Conservation (phyloP, 1,140 invertebrate species). For the Ceratoteleas bidentatus region DNA sequence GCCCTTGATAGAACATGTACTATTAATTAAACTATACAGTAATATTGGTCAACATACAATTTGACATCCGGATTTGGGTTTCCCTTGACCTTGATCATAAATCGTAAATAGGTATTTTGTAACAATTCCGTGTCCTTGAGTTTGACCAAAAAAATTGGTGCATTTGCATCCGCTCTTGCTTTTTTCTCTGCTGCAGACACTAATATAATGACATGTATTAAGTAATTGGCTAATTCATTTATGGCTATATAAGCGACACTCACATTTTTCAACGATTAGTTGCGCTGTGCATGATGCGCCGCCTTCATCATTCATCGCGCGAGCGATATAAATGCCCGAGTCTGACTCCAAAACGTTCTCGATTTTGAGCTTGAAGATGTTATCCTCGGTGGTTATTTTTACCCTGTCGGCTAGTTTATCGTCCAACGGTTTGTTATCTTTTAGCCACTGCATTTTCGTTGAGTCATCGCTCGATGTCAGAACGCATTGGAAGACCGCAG, state of each 20-base stretch:
- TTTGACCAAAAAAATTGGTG: conserved; percentile 90
- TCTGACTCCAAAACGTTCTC: conserved; percentile 91
- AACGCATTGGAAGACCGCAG: conserved; percentile 91
- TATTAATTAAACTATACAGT: no score
- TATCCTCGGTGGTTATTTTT: conserved; percentile 82
- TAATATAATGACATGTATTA: conserved; percentile 73
- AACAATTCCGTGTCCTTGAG: conserved; percentile 93
- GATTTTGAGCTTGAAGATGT: conserved; percentile 87
- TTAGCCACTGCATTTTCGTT: conserved; percentile 90
- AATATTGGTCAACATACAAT: conserved; percentile 86
- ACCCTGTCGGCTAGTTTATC: conserved; percentile 89
- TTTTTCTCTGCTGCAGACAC: conserved; percentile 88
- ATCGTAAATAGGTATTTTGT: conserved; percentile 92
- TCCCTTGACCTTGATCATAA: conserved; percentile 94
- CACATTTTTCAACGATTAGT: conserved; percentile 91
- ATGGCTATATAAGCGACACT: no score
- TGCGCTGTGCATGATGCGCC: conserved; percentile 91
- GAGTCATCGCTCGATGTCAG: conserved; percentile 79
- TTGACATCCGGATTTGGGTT: conserved; percentile 91
- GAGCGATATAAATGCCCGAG: conserved; percentile 94
- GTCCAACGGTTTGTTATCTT: conserved; percentile 92
- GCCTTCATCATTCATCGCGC: conserved; percentile 91
- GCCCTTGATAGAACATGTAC: no score
- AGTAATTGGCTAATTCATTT: no score
- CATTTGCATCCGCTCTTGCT: conserved; percentile 86